Evolutionary conservation across 2,888 invertebrate genomes (phyloP).

Genomic region (Hemithea aestivaria): DNA sequence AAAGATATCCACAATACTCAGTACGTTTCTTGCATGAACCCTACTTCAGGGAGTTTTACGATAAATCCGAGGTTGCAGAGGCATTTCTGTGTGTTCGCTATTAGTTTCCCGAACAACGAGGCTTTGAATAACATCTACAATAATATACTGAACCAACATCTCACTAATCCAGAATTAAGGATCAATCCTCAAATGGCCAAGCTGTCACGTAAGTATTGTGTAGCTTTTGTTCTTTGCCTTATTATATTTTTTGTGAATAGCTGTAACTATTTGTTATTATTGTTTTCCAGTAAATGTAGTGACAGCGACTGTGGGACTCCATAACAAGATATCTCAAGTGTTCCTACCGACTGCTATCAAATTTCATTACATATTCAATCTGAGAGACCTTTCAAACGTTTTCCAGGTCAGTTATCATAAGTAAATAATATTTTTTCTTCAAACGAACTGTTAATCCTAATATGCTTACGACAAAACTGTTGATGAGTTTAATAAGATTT

Average conservation of each 20-base stretch:
- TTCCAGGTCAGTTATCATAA: conserved; percentile 86
- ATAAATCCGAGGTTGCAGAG: conserved; percentile 96
- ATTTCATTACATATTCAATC: conserved; percentile 97
- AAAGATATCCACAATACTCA: conserved; percentile 98
- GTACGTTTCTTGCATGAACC: conserved; percentile 98
- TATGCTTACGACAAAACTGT: too few species aligned
- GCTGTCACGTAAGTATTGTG: conserved; percentile 70
- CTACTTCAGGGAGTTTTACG: conserved; percentile 97
- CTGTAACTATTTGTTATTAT: background rate
- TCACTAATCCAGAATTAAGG: conserved; percentile 89
- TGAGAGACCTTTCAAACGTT: conserved; percentile 95
- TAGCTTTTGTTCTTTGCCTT: background rate
- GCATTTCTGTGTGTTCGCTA: conserved; percentile 93
- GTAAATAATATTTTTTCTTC: background rate
- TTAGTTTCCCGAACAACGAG: conserved; percentile 89
- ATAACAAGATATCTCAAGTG: conserved; percentile 90
- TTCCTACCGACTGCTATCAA: conserved; percentile 97
- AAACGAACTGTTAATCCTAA: too few species aligned
- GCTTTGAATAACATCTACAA: conserved; percentile 93
- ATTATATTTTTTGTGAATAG: background rate
- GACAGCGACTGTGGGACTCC: conserved; percentile 89
- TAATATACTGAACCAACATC: conserved; percentile 92
- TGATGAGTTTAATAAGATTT: too few species aligned
- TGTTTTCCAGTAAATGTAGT: conserved; percentile 82
- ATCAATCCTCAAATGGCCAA: conserved; percentile 85